Evolutionary conservation across 2,113 vertebrate genomes (phyloP), one percentile per base, ranked within the genome.

Genomic region (Tragelaphus buxtoni): DNA sequence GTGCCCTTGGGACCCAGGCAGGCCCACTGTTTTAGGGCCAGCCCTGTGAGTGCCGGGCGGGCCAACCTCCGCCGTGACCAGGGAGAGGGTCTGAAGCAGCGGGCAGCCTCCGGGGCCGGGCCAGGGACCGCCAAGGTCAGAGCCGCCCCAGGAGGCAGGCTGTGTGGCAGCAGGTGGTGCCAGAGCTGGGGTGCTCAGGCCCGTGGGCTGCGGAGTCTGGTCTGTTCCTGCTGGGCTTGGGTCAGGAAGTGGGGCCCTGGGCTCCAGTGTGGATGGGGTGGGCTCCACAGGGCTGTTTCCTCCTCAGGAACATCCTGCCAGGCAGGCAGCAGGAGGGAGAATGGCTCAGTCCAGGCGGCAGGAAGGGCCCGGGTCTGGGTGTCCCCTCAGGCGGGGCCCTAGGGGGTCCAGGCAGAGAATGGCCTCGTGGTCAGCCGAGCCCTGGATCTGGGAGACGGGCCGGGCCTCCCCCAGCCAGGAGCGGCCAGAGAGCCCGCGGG

Each of bases 261-360:
- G 55, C 77, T 97, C 69, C 51, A 87, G 65, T 18, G 6, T 56
- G 72, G 47, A 49, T 20, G 35, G 58, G 26, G 90, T 80, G 84
- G 83, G 77, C 83, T 88, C 63, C 2, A 3, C 63, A 81, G 92
- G 95, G 85, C 55, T 69, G 3, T 91, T 97, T 98, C 95, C 96
- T 97, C 96, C 80, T 92, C 35, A 32, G 93, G 61, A 96, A 94
- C 88, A 96, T 96, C 97, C 97, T 95, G 84, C 89, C 56, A 4
- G n/a, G 18, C 65, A 1, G 55, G 76, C 32, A 39, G 86, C 56
- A 58, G 84, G 26, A 88, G 89, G 96, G 91, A 94, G 90, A 63
- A 87, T 35, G 56, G 16, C 28, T 89, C 39, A 86, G 77, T 61
- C 49, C 2, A 0, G 60, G 88, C 20, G 39, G 74, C 96, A 97